These are phyloP conservation scores for Drosophila greeni DNA, from an alignment of 2,888 invertebrate genomes.

Conservation along the genomic window DNA sequence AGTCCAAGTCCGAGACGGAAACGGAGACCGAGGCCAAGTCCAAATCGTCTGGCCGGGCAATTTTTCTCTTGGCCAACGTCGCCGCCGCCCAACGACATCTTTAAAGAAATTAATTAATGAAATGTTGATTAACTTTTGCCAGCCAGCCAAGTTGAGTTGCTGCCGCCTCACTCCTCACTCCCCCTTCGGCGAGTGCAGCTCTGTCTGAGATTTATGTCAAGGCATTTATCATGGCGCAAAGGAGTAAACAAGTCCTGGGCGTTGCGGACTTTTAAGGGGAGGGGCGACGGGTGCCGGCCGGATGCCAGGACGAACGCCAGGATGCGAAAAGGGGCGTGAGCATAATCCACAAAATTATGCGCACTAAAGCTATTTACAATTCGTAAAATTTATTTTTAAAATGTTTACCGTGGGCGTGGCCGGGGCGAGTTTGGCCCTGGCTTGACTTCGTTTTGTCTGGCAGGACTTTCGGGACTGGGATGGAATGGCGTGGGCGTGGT, in stretches of 20 bases:
- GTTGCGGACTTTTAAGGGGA: slow-evolving; percentile 29
- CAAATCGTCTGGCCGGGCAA: slow-evolving; percentile 37
- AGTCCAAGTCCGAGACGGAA: background rate
- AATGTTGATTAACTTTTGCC: slow-evolving; percentile 77
- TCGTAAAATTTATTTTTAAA: slow-evolving; percentile 64
- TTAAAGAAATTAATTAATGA: slow-evolving; percentile 76
- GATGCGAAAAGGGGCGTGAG: slow-evolving; percentile 52
- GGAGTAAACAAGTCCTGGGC: slow-evolving; percentile 66
- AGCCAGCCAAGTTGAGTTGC: slow-evolving; percentile 44
- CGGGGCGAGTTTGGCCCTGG: slow-evolving; percentile 1
- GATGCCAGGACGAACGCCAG: slow-evolving; percentile 4
- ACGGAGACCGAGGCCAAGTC: slow-evolving; percentile 12
- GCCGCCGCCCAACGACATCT: slow-evolving; percentile 55
- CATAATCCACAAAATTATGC: slow-evolving; percentile 72
- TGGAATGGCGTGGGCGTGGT: slow-evolving; percentile 41
- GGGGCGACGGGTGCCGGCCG: slow-evolving; percentile 1
- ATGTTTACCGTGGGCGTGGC: slow-evolving; percentile 36
- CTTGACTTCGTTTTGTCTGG: slow-evolving; percentile 17
- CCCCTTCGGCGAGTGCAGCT: slow-evolving; percentile 8
- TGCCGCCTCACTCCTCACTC: background rate
- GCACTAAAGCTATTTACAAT: slow-evolving; percentile 70
- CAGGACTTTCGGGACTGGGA: slow-evolving; percentile 5
- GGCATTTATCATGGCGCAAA: slow-evolving; percentile 69
- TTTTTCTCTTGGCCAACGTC: slow-evolving; percentile 36
- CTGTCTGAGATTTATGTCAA: slow-evolving; percentile 70